phyloP scores from a whole-genome alignment of 2,888 invertebrate genomes.

The Macaria liturata region DNA sequence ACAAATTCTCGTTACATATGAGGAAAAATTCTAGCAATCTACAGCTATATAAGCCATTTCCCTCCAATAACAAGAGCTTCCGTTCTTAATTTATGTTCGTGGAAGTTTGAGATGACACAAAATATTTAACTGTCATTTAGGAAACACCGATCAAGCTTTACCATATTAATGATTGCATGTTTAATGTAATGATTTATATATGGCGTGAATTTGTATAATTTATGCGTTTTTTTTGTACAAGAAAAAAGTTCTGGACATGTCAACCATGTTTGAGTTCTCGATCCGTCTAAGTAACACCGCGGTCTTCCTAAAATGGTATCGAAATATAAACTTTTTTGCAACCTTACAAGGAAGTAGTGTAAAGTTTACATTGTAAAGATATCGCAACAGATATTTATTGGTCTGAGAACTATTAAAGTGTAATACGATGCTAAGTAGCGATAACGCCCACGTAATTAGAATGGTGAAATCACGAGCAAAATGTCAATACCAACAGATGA shows the following conservation, averaged over 20 bases:
- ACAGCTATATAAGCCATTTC: conserved; percentile 38
- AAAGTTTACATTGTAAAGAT: conserved; percentile 7
- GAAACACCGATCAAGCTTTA: conserved; percentile 1
- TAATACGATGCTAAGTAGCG: conserved; percentile 28
- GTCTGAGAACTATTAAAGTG: conserved; percentile 22
- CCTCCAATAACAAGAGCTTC: conserved; percentile 55
- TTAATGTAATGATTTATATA: not conserved
- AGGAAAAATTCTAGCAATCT: conserved; percentile 32
- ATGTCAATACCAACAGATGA: conserved; percentile 29
- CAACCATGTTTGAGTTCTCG: not conserved
- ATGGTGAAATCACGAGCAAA: conserved; percentile 30
- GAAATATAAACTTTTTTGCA: not conserved
- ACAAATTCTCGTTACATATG: conserved; percentile 20
- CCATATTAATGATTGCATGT: not conserved
- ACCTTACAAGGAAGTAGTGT: conserved; percentile 2
- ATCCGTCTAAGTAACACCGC: conserved; percentile 1
- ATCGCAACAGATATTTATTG: conserved; percentile 11
- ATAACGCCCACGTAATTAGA: conserved; percentile 35
- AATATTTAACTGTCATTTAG: conserved; percentile 8
- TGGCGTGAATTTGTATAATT: too few species aligned
- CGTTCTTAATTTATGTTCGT: conserved; percentile 47
- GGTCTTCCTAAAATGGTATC: not conserved
- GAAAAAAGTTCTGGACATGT: too few species aligned
- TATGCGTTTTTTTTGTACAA: too few species aligned
- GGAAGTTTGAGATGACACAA: conserved; percentile 28